Evolutionary conservation across 2,888 invertebrate species (phyloP), one percentile per base, ranked within the genome.

Genomic region (Metellina segmentata): DNA sequence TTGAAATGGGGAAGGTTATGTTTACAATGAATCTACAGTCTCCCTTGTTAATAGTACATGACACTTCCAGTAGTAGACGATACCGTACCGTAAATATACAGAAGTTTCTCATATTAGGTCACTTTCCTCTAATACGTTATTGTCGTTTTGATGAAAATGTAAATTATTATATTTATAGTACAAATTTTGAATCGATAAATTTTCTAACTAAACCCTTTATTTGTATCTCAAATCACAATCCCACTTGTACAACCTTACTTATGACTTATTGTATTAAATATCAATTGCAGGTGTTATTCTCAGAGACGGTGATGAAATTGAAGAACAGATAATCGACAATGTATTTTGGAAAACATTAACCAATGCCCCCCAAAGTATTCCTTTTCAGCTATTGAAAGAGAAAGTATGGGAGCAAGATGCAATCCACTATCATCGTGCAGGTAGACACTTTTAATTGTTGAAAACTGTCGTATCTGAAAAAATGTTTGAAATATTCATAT

Each of bases 261-360:
- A 19, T 7, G 20, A 19, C 34, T 72, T 72, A 72, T 69, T 16
- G 11, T 11, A 69, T 16, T 69, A 69, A 13, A 49, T 81, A 11
- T 70, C 0, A 51, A 11, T 86, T 78, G 70, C 20, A 88, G 88
- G 88, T 52, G 13, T 88, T 72, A 88, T 88, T 61, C 20, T 61
- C 4, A 61, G 52, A 53, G 51, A 81, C n/a, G 81, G 61, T 7
- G 88, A 88, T 79, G 88, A 81, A 74, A 49, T 71, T 61, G 49
- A 72, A 6, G 88, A 88, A 81, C 74, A 81, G 19, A 61, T 88
- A 7, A 81, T 88, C 0, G 79, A 81, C 19, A 81, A 88, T 19
- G 81, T 61, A 5, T 74, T 88, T 1, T 79, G 79, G 81, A 81
- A 74, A 8, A 69, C 49, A 11, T 49, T 86, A 52, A 51, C 70